A percentile compares a stretch with the other conserved stretches of the same genome.
Evolutionary conservation across 2,888 invertebrate species (phyloP).

Genomic region (Eupsilia transversa): DNA sequence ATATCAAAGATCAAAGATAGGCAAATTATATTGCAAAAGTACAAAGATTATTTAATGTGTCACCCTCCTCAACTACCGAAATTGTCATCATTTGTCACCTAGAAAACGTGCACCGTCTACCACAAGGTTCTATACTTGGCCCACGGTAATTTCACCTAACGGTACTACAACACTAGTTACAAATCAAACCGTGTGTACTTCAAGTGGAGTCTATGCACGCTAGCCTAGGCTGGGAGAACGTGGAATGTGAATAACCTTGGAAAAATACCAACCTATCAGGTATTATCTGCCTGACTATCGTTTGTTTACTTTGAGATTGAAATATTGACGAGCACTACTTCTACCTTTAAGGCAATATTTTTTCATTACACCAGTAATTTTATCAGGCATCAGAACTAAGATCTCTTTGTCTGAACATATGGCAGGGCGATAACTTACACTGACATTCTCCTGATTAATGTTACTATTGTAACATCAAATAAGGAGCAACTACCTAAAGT

Average conservation of each 20-base stretch:
- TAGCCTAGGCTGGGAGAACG: conserved; percentile 76
- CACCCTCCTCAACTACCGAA: not conserved
- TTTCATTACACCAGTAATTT: conserved; percentile 37
- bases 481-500: conserved; percentile 37
- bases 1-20: conserved; percentile 33
- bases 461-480: conserved; percentile 53
- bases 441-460: conserved; percentile 51
- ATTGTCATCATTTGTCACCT: conserved; percentile 7
- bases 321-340: conserved; percentile 46
- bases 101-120: conserved; percentile 8
- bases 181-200: conserved; percentile 44
- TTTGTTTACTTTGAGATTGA: conserved; percentile 56
- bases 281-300: conserved; percentile 38
- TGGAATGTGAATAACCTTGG: conserved; percentile 83
- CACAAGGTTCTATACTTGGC: conserved; percentile 18
- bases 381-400: conserved; percentile 29
- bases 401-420: conserved; percentile 45
- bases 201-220: conserved; percentile 75
- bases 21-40: conserved; percentile 14
- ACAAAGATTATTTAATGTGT: conserved; percentile 7
- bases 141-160: conserved; percentile 30
- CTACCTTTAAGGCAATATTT: conserved; percentile 22
- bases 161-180: conserved; percentile 25
- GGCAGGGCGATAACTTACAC: conserved; percentile 38
- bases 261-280: conserved; percentile 51